Base-by-base conservation (phyloP, 2,113 vertebrate genomes). In the Tragelaphus imberbis region DNA sequence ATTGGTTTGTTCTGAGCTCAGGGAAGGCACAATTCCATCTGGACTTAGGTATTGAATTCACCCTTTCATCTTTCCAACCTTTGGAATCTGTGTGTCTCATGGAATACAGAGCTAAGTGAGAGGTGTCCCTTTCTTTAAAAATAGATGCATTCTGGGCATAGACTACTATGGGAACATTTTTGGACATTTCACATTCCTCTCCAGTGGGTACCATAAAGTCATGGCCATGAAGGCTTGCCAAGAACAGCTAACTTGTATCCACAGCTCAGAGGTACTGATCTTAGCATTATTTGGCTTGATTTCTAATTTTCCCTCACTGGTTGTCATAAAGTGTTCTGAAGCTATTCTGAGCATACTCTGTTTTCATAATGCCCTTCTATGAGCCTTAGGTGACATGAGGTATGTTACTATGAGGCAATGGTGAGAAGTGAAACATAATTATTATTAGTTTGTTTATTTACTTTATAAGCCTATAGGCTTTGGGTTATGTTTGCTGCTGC, bases 71-170 rank as follows among this genome's bases (percentile, higher is more conserved):
- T 44, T 90, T 94, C 97, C 81, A 80, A 65, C 88, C 98, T 97
- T 97, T 92, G 97, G 95, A 98, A 98, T 97, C 68, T 96, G 6
- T 90, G 51, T 95, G 91, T 98, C 97, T 96, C 85, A 90, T 80
- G 98, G 89, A 97, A 97, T 89, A 91, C 49, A 94, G 98, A 98
- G 95, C 95, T 88, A 86, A 97, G 59, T 65, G 75, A 96, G 96
- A 94, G 96, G 88, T 71, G 30, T 96, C 98, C 49, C 91, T 97
- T 30, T 96, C 51, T 95, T 98, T 98, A 98, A 98, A 98, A 98
- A 98, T 98, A 98, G 94, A 81, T 84, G 23, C 58, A 97, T 98
- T 98, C 90, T 92, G 98, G 97, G 97, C 77, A 84, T 68, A 94
- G 85, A 77, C 93, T 94, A 95, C 58, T 23, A 88, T 91, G 93